Base-by-base conservation (phyloP, 2,888 invertebrate species). In the Andrena praecox region DNA sequence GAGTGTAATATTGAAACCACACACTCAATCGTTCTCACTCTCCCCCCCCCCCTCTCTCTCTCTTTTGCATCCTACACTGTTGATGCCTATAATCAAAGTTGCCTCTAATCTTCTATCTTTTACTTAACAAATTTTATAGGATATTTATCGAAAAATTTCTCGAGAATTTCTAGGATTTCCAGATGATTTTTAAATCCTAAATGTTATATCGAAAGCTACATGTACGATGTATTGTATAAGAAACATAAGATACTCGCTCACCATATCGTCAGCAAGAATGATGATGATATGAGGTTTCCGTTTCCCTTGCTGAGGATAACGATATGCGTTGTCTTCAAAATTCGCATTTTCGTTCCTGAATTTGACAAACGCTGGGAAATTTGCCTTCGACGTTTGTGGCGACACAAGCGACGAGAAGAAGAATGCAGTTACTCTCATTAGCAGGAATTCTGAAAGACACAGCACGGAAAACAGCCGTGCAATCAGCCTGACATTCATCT, bases 211-310 rank as follows among this genome's bases (percentile, higher is more conserved):
- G 20, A 20, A 20, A 20, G 20, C 20, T 20, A 20, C 20, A 20
- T 20, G 20, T 20, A 20, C 20, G 0, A 20, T 20, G 0, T 20
- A 20, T 20, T 20, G 20, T 20, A 20, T 27, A 8, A 12, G 16
- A 59, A 27, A 59, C 29, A 12, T 31, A 7, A 16, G 2, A 8
- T 29, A 4, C 62, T 56, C 60, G 8, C 77, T 89, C 76, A 94
- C 94, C 92, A 94, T 86, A 87, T 94, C 94, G 71, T 94, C 94
- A 4, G 93, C 94, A 20, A 94, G 82, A 24, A 94, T 94, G 50
- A 94, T 85, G 33, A 94, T 82, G 66, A 94, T 93, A 84, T 94
- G 90, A 1, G 93, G 94, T 74, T 87, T 89, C 50, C 66, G 56
- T 20, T 71, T 52, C 66, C n/a, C 59, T 0, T 31, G 48, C 1